Evolutionary conservation across 2,113 vertebrate genomes (phyloP).

Genomic region (Scophthalmus maximus): DNA sequence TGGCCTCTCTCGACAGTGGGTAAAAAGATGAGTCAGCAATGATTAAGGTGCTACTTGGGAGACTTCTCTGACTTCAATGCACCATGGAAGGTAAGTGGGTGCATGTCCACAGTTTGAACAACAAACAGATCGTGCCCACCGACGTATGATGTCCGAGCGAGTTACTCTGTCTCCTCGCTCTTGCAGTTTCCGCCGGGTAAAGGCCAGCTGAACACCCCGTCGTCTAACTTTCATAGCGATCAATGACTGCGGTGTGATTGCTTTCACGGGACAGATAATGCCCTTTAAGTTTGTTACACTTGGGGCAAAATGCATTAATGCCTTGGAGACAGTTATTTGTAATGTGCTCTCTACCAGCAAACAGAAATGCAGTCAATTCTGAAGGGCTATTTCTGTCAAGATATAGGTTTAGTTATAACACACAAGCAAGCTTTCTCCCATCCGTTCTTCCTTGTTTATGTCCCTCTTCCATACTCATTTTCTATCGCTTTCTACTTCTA

Average conservation of each 20-base stretch:
- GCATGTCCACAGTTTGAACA: neutral
- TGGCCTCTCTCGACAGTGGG: no score
- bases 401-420: no score
- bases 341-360: neutral
- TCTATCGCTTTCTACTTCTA: neutral
- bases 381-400: neutral
- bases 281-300: constrained; percentile 11
- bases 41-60: no score
- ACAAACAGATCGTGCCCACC: no score
- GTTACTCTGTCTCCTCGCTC: no score
- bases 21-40: no score
- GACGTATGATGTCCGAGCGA: no score
- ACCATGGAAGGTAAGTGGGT: neutral
- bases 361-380: constrained; percentile 18
- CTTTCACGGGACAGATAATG: constrained; percentile 19
- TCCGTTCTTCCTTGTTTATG: neutral
- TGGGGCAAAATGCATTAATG: constrained; percentile 6
- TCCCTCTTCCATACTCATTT: neutral
- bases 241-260: constrained; percentile 10
- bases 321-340: constrained; percentile 17
- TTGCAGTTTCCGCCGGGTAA: constrained; percentile 3
- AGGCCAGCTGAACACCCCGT: neutral
- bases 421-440: neutral
- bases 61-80: no score
- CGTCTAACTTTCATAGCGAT: neutral